Evolutionary conservation across 64 coral and sea anemone species (phyloP), one percentile per base, ranked within the genome.

Genomic region (Anthopleura sola): DNA sequence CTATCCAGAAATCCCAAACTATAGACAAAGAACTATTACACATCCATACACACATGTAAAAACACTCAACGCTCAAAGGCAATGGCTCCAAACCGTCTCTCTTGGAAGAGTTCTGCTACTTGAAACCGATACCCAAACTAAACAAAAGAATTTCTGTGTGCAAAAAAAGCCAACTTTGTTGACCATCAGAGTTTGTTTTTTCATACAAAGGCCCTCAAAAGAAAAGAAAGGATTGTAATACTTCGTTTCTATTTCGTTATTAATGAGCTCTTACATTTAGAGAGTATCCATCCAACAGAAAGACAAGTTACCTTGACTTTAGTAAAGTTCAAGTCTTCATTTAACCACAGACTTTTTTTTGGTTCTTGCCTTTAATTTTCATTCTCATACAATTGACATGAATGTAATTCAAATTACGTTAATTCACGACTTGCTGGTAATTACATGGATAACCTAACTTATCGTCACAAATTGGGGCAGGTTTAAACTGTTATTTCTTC

Each of bases 371-470:
- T 79, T 79, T 79, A 79, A 79, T 79, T 38, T 48, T 79, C 36
- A 79, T 79, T 17, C 76, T 79, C 15, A 48, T 79, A 79, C 76
- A 79, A 13, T 36, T 71, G 76, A 79, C 76, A 48, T 44, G 76
- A 26, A 48, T 79, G 36, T 79, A 79, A 79, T 79, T 79, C 47
- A 79, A 79, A 23, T 79, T 47, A 48, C 76, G 76, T 79, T 79
- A 79, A 79, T 79, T 79, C 44, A 48, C 76, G 24, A 79, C 47
- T 79, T 79, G 31, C 44, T 79, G 76, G 76, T 79, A 79, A 79
- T 78, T 79, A 79, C 76, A 40, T 20, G 76, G 36, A 48, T 48
- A 79, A 79, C 44, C 44, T 79, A 79, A 79, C 18, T 38, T 79
- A 79, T 79, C 34, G 76, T 38, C 76, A 37, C 16, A 38, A 79